phyloP scores from a whole-genome alignment of 2,113 vertebrate species.

The Cyprinodon tularosa region DNA sequence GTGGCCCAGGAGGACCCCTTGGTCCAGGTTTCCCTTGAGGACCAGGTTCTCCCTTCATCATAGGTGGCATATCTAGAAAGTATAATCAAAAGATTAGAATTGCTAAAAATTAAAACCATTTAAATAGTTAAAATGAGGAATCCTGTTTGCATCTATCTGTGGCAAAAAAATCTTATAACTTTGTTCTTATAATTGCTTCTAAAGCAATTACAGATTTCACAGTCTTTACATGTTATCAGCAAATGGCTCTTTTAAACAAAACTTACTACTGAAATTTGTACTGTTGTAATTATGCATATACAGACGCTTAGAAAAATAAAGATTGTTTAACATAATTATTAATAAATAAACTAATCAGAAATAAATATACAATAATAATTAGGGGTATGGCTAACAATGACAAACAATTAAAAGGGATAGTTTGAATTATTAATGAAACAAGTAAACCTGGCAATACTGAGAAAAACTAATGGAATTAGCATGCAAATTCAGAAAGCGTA shows the following conservation, averaged over 20 bases:
- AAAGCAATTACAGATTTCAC: neutral
- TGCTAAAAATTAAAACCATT: neutral
- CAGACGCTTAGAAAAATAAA: neutral
- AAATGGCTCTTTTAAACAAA: neutral
- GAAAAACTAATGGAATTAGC: neutral
- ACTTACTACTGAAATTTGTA: too few relatives aligned
- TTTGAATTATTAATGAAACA: neutral
- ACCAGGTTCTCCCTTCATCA: conserved; percentile 95
- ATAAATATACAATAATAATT: neutral
- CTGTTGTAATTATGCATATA: neutral
- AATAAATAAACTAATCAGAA: neutral
- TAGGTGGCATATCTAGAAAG: conserved; percentile 88
- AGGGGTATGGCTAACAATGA: too few relatives aligned
- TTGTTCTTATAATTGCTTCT: neutral
- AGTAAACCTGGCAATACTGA: neutral
- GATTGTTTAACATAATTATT: neutral
- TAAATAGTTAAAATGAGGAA: neutral
- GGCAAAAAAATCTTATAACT: too few relatives aligned
- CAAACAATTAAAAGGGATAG: too few relatives aligned
- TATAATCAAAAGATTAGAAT: neutral
- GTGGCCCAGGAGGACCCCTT: conserved; percentile 87
- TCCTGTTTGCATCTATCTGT: neutral
- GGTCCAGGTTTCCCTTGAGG: conserved; percentile 93
- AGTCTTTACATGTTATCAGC: neutral
- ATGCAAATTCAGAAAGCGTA: neutral